These are phyloP conservation scores for Calliopum simillimum DNA, from an alignment of 2,888 invertebrate species.

Conservation along the genomic window DNA sequence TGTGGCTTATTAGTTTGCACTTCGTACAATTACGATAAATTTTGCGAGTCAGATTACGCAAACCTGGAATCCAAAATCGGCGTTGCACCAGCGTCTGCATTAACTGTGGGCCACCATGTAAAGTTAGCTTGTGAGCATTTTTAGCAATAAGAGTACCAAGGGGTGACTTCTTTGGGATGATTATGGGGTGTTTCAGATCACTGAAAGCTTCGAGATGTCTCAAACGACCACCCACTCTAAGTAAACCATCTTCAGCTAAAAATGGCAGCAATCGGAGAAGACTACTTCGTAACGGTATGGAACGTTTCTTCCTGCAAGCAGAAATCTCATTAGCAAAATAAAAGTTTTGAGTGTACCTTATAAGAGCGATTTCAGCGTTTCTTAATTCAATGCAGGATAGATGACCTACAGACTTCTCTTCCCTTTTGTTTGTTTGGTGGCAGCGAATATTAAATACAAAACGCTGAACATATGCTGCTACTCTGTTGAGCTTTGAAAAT, in stretches of 20 bases:
- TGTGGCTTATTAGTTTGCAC: slow-evolving; percentile 18
- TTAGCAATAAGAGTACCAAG: no score
- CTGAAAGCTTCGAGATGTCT: no score
- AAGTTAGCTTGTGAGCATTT: no score
- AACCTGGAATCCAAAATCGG: slow-evolving; percentile 20
- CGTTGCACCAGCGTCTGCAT: neutral
- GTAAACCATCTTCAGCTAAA: no score
- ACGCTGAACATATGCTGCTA: slow-evolving; percentile 17
- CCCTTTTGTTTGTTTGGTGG: no score
- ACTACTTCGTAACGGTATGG: neutral
- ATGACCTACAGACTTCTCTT: no score
- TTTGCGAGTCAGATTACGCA: slow-evolving; percentile 1
- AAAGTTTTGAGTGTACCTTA: neutral
- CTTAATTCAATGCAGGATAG: slow-evolving; percentile 8
- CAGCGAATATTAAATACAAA: slow-evolving; percentile 14
- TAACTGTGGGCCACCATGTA: neutral
- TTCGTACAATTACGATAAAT: slow-evolving; percentile 9
- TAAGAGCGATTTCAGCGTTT: slow-evolving; percentile 13
- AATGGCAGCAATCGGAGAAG: no score
- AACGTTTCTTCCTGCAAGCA: neutral
- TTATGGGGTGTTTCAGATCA: no score
- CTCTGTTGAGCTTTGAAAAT: slow-evolving; percentile 19
- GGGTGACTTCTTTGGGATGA: no score
- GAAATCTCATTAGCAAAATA: neutral
- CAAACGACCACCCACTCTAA: no score